Evolutionary conservation across 2,113 vertebrate genomes (phyloP).

Genomic region (Lonchura striata): DNA sequence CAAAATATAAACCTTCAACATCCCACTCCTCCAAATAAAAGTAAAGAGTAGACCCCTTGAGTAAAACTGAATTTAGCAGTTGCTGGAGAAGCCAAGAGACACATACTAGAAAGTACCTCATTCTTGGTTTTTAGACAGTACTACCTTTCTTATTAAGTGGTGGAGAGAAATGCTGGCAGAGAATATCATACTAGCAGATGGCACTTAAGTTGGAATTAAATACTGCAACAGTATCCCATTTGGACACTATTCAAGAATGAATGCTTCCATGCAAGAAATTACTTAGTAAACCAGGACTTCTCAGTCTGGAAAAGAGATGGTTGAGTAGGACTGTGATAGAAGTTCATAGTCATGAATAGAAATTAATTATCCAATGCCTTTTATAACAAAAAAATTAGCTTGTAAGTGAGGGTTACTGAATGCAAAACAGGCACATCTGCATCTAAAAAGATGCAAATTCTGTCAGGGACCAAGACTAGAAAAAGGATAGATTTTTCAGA

Average conservation of each 20-base stretch:
- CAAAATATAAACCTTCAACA: background rate
- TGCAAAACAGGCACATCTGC: background rate
- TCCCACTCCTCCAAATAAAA: background rate
- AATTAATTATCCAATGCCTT: background rate
- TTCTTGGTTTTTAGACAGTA: background rate
- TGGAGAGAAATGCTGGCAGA: conserved; percentile 18
- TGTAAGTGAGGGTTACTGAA: background rate
- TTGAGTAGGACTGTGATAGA: background rate
- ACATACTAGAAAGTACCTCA: background rate
- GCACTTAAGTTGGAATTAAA: conserved; percentile 40
- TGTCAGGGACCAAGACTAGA: background rate
- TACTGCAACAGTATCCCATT: background rate
- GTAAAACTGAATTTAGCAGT: background rate
- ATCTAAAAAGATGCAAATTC: background rate
- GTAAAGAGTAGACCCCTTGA: background rate
- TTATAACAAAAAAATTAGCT: background rate
- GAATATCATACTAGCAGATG: conserved; percentile 20
- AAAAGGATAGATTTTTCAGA: background rate
- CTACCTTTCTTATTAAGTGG: background rate
- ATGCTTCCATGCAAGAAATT: background rate
- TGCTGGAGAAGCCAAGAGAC: background rate
- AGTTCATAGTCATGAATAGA: background rate
- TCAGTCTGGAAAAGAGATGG: background rate
- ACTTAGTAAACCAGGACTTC: conserved; percentile 8
- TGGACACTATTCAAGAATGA: conserved; percentile 30